Conservation (phyloP, 1,140 invertebrate species). For the Vanessa atalanta region DNA sequence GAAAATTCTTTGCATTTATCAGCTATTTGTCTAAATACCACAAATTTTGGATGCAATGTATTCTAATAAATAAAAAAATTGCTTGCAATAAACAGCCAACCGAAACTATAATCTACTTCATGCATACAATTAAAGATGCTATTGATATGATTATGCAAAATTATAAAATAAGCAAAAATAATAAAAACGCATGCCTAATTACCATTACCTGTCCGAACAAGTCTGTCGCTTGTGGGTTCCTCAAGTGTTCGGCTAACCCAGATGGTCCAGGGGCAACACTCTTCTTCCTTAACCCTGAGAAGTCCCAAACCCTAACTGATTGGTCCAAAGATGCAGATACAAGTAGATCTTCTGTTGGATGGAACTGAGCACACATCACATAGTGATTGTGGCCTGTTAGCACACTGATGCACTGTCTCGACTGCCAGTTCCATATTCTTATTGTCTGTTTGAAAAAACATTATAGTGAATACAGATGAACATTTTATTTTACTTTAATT, state of each 20-base stretch:
- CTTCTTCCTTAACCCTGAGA: constrained; percentile 97
- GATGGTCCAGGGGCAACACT: constrained; percentile 97
- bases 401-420: constrained; percentile 97
- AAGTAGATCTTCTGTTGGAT: constrained; percentile 97
- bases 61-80: not conserved
- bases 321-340: constrained; percentile 99
- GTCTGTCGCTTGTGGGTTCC: constrained; percentile 94
- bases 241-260: constrained; percentile 93
- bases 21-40: not conserved
- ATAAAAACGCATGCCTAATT: constrained; percentile 25
- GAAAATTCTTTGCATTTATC: constrained; percentile 7
- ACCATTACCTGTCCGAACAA: constrained; percentile 89
- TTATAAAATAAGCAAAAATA: not conserved
- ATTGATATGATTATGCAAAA: not conserved
- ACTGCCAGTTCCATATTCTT: constrained; percentile 99
- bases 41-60: not conserved
- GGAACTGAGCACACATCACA: constrained; percentile 99
- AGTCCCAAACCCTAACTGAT: constrained; percentile 99
- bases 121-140: not conserved
- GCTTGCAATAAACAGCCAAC: too few species aligned
- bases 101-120: not conserved
- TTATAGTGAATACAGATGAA: too few species aligned
- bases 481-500: not conserved
- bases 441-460: constrained; percentile 85
- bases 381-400: constrained; percentile 99